Percentiles rank a stretch among this genome's conserved stretches.
These are phyloP conservation scores for Hoplodrina ambigua DNA, from an alignment of 2,888 invertebrate genomes.

Conservation along the genomic window DNA sequence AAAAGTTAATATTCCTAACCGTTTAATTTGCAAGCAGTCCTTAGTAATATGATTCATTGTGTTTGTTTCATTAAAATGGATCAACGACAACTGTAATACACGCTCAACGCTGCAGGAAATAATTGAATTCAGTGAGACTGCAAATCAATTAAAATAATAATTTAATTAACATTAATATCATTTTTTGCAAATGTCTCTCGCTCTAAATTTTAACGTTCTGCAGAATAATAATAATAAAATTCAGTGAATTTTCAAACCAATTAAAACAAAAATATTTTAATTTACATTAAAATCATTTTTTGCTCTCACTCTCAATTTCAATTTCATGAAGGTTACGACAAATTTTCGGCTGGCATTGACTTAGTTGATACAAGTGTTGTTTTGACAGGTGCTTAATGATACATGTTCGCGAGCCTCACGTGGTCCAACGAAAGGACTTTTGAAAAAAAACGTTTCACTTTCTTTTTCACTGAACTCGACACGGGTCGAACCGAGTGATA, in stretches of 20 bases:
- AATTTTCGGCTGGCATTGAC: conserved; percentile 68
- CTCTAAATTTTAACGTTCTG: neutral
- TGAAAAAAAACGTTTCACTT: conserved; percentile 70
- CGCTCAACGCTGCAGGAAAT: conserved; percentile 17
- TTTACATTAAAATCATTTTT: neutral
- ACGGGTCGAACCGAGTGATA: conserved; percentile 72
- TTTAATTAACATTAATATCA: neutral
- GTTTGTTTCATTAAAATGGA: conserved; percentile 59
- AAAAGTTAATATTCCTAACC: conserved; percentile 58
- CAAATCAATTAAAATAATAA: neutral
- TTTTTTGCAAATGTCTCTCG: neutral
- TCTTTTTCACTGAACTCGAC: conserved; percentile 86
- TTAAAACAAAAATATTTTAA: neutral
- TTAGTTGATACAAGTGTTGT: conserved; percentile 70
- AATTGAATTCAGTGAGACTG: conserved; percentile 11
- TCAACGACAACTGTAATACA: conserved; percentile 35
- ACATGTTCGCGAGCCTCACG: conserved; percentile 44
- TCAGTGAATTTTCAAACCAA: neutral
- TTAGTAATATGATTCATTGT: conserved; percentile 55
- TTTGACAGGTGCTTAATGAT: conserved; percentile 57
- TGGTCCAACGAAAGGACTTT: conserved; percentile 34
- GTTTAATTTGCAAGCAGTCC: conserved; percentile 56
- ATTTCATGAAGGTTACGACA: neutral
- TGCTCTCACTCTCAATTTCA: no score
- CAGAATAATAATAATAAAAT: neutral